These are phyloP conservation scores for Drosophila kanapiae DNA, from an alignment of 1,140 invertebrate genomes.

Conservation along the genomic window DNA sequence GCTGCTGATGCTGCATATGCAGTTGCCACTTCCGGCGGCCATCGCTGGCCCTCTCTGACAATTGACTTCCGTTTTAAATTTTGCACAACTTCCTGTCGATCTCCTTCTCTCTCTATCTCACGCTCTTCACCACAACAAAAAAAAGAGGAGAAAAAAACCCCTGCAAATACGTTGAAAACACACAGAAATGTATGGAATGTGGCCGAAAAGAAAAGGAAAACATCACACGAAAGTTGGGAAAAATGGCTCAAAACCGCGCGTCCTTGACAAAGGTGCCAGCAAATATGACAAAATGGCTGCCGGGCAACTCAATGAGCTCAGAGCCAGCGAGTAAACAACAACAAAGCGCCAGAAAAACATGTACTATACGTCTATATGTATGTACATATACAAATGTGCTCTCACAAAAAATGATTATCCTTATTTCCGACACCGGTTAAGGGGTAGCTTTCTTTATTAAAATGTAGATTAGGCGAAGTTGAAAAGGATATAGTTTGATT, in stretches of 20 bases:
- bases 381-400: conserved; percentile 7
- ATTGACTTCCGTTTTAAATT: conserved; percentile 84
- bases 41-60: conserved; percentile 72
- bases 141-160: neutral
- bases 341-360: conserved; percentile 13
- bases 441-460: neutral
- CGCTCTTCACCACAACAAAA: conserved; percentile 34
- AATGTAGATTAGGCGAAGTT: neutral
- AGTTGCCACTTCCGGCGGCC: conserved; percentile 77
- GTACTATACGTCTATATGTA: conserved; percentile 8
- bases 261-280: conserved; percentile 75
- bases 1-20: conserved; percentile 65
- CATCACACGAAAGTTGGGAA: conserved; percentile 12
- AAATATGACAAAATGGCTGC: conserved; percentile 62
- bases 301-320: conserved; percentile 60
- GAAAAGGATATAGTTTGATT: too few relatives aligned
- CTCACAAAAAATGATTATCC: conserved; percentile 31
- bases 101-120: neutral
- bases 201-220: conserved; percentile 13
- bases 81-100: conserved; percentile 75
- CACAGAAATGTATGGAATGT: conserved; percentile 40
- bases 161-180: conserved; percentile 20
- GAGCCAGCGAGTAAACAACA: conserved; percentile 36
- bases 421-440: conserved; percentile 11
- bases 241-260: conserved; percentile 38